Conservation (phyloP, 1,140 invertebrate genomes). For the Drosophila ficusphila region DNA sequence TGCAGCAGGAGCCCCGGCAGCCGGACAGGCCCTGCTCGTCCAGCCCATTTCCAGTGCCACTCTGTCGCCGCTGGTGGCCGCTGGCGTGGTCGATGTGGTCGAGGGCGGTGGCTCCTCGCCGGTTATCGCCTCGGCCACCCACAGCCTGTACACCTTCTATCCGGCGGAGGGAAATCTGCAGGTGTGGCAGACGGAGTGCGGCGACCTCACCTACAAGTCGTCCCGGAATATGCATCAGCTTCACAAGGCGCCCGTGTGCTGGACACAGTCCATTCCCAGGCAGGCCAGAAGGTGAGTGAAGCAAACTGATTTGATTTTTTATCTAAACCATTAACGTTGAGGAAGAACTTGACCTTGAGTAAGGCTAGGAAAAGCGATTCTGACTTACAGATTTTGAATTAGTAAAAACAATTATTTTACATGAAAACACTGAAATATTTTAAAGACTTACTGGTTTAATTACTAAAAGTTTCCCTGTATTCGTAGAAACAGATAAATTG, state of each 20-base stretch:
- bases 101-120: slow-evolving; percentile 65
- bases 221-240: slow-evolving; percentile 80
- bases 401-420: no score
- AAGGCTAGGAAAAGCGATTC: no score
- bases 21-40: slow-evolving; percentile 70
- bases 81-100: slow-evolving; percentile 59
- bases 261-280: slow-evolving; percentile 84
- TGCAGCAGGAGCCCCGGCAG: slow-evolving; percentile 35
- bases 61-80: slow-evolving; percentile 55
- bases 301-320: background rate
- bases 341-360: no score
- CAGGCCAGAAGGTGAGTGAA: slow-evolving; percentile 83
- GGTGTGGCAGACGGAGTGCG: slow-evolving; percentile 82
- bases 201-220: slow-evolving; percentile 81
- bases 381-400: no score
- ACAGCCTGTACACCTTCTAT: slow-evolving; percentile 83
- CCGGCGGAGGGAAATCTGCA: slow-evolving; percentile 83
- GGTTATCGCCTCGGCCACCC: slow-evolving; percentile 80
- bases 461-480: no score
- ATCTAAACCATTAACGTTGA: no score
- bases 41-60: slow-evolving; percentile 81
- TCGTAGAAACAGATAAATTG: no score
- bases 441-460: no score
- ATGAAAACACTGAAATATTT: no score
- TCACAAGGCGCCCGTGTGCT: slow-evolving; percentile 82